Base-by-base conservation (phyloP, 2,888 invertebrate genomes). In the Quadriops clusia region DNA sequence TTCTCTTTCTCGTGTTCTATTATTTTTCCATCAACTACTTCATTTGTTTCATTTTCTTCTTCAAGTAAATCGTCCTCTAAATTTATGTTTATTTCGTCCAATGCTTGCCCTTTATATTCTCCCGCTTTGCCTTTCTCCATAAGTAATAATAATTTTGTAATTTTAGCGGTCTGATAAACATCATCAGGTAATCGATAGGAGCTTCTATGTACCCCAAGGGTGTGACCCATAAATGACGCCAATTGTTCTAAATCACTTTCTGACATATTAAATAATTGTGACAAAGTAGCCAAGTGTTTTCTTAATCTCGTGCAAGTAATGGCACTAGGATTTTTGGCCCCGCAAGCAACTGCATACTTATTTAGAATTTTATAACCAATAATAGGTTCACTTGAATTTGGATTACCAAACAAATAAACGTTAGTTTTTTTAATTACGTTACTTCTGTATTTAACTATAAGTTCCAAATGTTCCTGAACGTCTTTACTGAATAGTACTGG, bases 51-150 rank as follows among this genome's bases (percentile, higher is more conserved):
- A n/a, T n/a, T n/a, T n/a, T n/a, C n/a, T n/a, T n/a, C n/a, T n/a
- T n/a, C 17, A 17, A 28, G 23, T 22, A 39, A 23, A 32, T 38
- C 31, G 18, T 37, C 35, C 10, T 39, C 37, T 17, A 38, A 18
- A 35, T 41, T 27, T 5, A 41, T 17, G 30, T 41, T 23, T 9
- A 42, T 42, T 24, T 39, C 38, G 9, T 38, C 30, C 14, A 39
- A 9, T 12, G 24, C 20, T 27, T 38, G 41, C 8, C 40, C 41
- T 34, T 42, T 41, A 32, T 17, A 28, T 16, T 7, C 10, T 6
- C 5, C 9, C 9, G 17, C 17, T 11, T n/a, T 3, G 5, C 29
- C 29, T 20, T 21, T 22, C 22, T 29, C 22, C 22, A 29, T 21
- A 3, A 29, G 20, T 3, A 29, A 6, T 4, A 29, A 12, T 22